These are phyloP conservation scores for Leucania comma DNA, from an alignment of 2,888 invertebrate genomes.

Conservation along the genomic window DNA sequence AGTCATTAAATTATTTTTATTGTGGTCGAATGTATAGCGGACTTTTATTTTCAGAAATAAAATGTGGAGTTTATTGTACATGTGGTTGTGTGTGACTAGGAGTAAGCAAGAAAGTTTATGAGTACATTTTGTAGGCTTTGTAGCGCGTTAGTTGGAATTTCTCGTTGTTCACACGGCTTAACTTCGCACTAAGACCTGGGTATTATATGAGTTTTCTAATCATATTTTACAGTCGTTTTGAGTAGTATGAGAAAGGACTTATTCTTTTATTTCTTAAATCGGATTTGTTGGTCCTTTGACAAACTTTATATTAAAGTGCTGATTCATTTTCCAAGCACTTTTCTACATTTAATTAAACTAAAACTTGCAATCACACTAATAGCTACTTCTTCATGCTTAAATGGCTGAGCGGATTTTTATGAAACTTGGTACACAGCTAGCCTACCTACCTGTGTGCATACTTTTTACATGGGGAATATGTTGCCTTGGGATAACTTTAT, in stretches of 20 bases:
- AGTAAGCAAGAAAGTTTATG: constrained; percentile 62
- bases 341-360: too few species aligned
- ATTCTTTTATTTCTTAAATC: constrained; percentile 1
- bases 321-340: too few species aligned
- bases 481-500: too few species aligned
- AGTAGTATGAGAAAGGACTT: constrained; percentile 1
- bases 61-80: constrained; percentile 52
- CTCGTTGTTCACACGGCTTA: constrained; percentile 53
- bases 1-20: constrained; percentile 60
- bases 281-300: background rate
- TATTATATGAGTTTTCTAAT: constrained; percentile 52
- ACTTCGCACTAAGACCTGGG: constrained; percentile 43
- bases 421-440: too few species aligned
- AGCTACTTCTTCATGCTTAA: too few species aligned
- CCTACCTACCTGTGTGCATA: too few species aligned
- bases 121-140: constrained; percentile 58
- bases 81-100: constrained; percentile 37
- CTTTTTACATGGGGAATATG: too few species aligned
- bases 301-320: too few species aligned
- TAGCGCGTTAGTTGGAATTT: constrained; percentile 47
- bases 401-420: too few species aligned
- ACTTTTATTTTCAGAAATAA: constrained; percentile 52
- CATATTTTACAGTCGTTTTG: constrained; percentile 38
- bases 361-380: too few species aligned
- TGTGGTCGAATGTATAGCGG: constrained; percentile 52